phyloP scores from a whole-genome alignment of 1,140 invertebrate genomes.

The Zeugodacus cucurbitae region DNA sequence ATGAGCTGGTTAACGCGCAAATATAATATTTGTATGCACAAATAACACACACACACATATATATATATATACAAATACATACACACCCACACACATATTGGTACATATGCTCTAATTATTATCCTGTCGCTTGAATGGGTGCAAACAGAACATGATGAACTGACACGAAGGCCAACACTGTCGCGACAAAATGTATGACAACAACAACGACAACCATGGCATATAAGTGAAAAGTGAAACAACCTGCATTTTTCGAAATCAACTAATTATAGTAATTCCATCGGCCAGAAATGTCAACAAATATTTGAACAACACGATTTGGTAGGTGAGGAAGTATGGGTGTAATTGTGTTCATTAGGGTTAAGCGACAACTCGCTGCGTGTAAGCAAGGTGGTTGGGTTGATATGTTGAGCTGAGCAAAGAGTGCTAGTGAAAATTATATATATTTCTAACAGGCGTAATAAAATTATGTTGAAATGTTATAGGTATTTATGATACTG shows the following conservation, averaged over 20 bases:
- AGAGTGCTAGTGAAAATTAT: no score
- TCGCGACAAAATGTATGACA: neutral
- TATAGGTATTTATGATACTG: no score
- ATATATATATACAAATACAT: neutral
- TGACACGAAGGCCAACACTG: constrained; percentile 25
- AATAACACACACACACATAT: neutral
- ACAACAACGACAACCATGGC: neutral
- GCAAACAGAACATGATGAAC: constrained; percentile 30
- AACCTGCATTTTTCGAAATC: constrained; percentile 39
- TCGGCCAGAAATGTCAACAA: constrained; percentile 38
- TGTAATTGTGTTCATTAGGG: neutral
- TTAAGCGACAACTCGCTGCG: neutral
- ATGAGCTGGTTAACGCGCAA: neutral
- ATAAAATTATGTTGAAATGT: neutral
- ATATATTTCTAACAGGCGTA: neutral
- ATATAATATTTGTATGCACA: neutral
- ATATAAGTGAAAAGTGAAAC: neutral
- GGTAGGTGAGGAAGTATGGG: neutral
- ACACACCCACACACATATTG: neutral
- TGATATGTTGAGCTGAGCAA: neutral
- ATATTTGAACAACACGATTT: neutral
- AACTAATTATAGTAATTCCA: constrained; percentile 40
- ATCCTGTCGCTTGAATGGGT: neutral
- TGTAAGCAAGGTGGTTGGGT: neutral
- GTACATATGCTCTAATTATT: constrained; percentile 40